Evolutionary conservation across 2,888 invertebrate species (phyloP).

Genomic region (Sphinx pinastri): DNA sequence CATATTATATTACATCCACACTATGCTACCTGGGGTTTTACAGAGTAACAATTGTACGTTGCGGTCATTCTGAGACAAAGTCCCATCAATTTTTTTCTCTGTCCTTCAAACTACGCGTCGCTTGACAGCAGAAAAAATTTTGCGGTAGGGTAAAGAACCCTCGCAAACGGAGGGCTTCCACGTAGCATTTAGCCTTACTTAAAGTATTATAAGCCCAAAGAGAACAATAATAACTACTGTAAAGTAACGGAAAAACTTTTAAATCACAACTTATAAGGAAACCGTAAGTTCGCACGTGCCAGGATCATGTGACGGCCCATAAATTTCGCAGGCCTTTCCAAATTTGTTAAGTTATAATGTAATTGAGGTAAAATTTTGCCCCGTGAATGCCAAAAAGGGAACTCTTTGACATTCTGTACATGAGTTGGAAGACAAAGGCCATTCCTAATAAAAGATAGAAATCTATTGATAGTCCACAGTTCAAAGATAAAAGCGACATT

Average conservation of each 20-base stretch:
- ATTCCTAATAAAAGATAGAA: neutral
- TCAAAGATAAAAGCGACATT: neutral
- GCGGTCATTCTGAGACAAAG: too few relatives aligned
- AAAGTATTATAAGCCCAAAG: neutral
- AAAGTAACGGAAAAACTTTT: neutral
- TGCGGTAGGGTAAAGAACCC: too few relatives aligned
- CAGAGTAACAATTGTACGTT: too few relatives aligned
- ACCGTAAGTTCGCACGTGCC: slow-evolving; percentile 1
- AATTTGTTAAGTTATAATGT: slow-evolving; percentile 19
- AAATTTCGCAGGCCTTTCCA: slow-evolving; percentile 9
- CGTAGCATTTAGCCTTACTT: neutral
- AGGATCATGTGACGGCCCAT: slow-evolving; percentile 10
- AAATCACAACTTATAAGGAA: neutral
- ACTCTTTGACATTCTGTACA: neutral
- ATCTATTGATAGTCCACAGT: neutral
- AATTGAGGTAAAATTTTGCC: slow-evolving; percentile 7
- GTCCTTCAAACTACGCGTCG: too few relatives aligned
- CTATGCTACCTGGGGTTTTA: too few relatives aligned
- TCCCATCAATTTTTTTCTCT: too few relatives aligned
- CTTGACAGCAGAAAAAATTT: too few relatives aligned
- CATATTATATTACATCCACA: too few relatives aligned
- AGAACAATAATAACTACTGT: neutral
- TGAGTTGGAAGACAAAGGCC: neutral
- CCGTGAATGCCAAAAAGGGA: slow-evolving; percentile 12
- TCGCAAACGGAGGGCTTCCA: too few relatives aligned